A percentile compares a stretch with the other conserved stretches of the same genome.
These are phyloP conservation scores for Allolobophora icterica DNA, from an alignment of 2,888 invertebrate genomes.

Conservation along the genomic window DNA sequence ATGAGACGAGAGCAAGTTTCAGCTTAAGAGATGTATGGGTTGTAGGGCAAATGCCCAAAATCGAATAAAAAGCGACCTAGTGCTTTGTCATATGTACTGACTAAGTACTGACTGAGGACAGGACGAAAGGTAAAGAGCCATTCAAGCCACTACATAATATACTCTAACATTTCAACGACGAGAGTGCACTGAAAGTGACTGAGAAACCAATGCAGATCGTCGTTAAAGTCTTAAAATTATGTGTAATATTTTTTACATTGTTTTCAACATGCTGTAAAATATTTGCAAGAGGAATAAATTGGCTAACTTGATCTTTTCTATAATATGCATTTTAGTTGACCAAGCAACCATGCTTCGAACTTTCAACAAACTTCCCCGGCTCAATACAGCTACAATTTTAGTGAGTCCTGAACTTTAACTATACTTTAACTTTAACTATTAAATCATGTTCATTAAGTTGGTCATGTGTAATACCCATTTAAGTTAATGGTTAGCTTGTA, in stretches of 20 bases:
- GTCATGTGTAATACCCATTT: not conserved
- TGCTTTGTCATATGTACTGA: no score
- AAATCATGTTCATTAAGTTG: not conserved
- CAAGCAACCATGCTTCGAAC: not conserved
- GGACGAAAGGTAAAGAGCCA: no score
- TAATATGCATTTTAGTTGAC: not conserved
- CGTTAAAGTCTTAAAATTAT: no score
- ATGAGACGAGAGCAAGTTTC: no score
- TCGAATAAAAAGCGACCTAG: no score
- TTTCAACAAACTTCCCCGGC: slow-evolving; percentile 1
- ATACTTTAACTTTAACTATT: not conserved
- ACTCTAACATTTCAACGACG: no score
- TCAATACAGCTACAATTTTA: not conserved
- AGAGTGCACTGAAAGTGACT: no score
- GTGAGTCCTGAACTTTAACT: not conserved
- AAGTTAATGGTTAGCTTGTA: not conserved
- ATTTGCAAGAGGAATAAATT: not conserved
- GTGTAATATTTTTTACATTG: not conserved
- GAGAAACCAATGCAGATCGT: no score
- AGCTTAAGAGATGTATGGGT: no score
- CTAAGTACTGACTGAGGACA: no score
- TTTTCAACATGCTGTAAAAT: not conserved
- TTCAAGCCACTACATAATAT: no score
- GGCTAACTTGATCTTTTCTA: not conserved
- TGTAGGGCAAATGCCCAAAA: no score